Conservation (phyloP, 2,113 vertebrate genomes). For the Tonatia bakeri region DNA sequence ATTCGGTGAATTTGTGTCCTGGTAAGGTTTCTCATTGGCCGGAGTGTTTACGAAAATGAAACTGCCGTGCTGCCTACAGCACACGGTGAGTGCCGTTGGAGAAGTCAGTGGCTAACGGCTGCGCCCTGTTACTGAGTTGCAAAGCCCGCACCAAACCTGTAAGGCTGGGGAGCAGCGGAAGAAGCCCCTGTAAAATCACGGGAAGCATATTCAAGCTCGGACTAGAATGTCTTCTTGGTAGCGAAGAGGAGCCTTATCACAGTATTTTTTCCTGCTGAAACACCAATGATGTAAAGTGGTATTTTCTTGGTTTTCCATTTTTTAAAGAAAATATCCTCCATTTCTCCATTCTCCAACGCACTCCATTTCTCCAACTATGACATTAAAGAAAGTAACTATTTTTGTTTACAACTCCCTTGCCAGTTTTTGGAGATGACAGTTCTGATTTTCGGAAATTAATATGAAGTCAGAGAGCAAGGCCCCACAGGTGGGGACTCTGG, state of each 20-base stretch:
- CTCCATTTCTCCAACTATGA: constrained; percentile 6
- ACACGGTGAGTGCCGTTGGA: constrained; percentile 28
- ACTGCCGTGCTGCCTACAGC: constrained; percentile 87
- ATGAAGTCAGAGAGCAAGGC: neutral
- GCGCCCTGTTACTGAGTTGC: constrained; percentile 52
- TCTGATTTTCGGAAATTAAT: constrained; percentile 4
- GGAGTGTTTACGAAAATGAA: constrained; percentile 97
- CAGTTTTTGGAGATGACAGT: neutral
- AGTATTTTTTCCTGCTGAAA: constrained; percentile 34
- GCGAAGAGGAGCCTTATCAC: neutral
- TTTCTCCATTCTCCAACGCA: no score
- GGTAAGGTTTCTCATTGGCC: constrained; percentile 92
- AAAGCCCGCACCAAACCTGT: constrained; percentile 16
- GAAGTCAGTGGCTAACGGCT: constrained; percentile 25
- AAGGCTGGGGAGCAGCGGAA: neutral
- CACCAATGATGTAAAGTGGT: neutral
- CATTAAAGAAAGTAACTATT: constrained; percentile 35
- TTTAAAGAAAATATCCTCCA: constrained; percentile 18
- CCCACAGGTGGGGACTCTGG: neutral
- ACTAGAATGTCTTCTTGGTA: neutral
- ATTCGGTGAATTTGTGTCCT: constrained; percentile 95
- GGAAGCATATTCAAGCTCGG: neutral
- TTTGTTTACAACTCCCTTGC: constrained; percentile 27
- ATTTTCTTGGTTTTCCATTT: constrained; percentile 39
- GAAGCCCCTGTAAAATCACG: neutral